Evolutionary conservation across 2,113 vertebrate species (phyloP).

Genomic region (Xerus inauris): DNA sequence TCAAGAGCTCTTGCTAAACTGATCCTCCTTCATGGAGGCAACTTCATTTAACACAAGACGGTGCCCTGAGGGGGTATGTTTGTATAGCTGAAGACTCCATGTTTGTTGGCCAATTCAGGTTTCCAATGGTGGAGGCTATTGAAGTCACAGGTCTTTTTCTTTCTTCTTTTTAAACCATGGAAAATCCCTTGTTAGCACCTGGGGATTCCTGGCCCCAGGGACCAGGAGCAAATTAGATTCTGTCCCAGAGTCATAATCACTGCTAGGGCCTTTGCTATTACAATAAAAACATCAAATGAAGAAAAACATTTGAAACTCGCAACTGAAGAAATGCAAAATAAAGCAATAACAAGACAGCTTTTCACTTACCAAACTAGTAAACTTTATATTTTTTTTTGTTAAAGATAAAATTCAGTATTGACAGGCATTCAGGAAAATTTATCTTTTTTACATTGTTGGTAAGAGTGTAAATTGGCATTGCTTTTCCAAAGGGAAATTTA

Average conservation of each 20-base stretch:
- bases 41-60: not conserved
- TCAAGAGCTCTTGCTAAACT: not conserved
- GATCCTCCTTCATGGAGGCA: not conserved
- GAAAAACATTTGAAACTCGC: not conserved
- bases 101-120: fast-evolving
- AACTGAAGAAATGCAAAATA: conserved; percentile 20
- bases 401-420: not conserved
- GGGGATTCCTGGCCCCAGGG: not conserved
- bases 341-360: not conserved
- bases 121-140: not conserved
- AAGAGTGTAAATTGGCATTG: not conserved
- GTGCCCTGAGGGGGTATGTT: not conserved
- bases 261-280: not conserved
- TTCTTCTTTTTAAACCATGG: not conserved
- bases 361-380: not conserved
- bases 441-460: not conserved
- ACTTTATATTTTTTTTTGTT: not conserved
- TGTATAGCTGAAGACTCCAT: fast-evolving
- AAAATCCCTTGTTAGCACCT: not conserved
- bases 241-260: not conserved
- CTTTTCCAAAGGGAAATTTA: not conserved
- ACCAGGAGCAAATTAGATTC: not conserved
- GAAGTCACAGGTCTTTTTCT: not conserved
- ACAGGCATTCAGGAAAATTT: not conserved
- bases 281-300: not conserved